Evolutionary conservation across 2,888 invertebrate species (phyloP), one percentile per base, ranked within the genome.

Genomic region (Papilio elwesi): DNA sequence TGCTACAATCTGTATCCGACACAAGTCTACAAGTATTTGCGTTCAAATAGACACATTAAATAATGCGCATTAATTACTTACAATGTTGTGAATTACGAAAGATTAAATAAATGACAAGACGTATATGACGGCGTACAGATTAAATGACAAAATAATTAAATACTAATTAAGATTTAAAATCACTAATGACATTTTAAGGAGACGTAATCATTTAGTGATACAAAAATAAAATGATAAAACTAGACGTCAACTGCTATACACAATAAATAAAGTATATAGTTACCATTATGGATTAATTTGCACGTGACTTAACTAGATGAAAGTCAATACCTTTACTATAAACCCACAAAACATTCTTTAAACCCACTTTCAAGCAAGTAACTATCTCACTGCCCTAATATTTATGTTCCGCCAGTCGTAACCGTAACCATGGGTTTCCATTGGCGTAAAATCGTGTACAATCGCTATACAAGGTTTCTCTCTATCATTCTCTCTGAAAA

Each of bases 191-290:
- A 43, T 43, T n/a, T 43, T 62, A 59, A 43, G 43, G 10, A 43
- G 36, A 36, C 7, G 36, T 38, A 36, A 62, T 12, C 8, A n/a
- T 15, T 15, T 62, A 38, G 26, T 57, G 26, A 57, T 38, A n/a
- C n/a, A n/a, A n/a, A 43, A 59, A 15, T 43, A 43, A 43, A n/a
- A 15, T 43, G n/a, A 57, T 43, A 43, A 62, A 43, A 62, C 15
- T 43, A 43, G 43, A 62, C 59, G 59, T 62, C 59, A 62, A 5
- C 10, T 15, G 59, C 59, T n/a, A n/a, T n/a, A 62, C 10, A 62
- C 1, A 59, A 57, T 10, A 38, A 59, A n/a, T 9, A 59, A n/a
- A 38, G 55, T 36, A 57, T 59, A 4, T 26, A 26, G 1, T 43
- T 38, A 59, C 43, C n/a, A 26, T 6, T 49, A 6, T 11, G 36